A percentile compares a stretch with the other conserved stretches of the same genome.
Conservation (phyloP, 2,888 invertebrate species). For the Lasioglossum morio region DNA sequence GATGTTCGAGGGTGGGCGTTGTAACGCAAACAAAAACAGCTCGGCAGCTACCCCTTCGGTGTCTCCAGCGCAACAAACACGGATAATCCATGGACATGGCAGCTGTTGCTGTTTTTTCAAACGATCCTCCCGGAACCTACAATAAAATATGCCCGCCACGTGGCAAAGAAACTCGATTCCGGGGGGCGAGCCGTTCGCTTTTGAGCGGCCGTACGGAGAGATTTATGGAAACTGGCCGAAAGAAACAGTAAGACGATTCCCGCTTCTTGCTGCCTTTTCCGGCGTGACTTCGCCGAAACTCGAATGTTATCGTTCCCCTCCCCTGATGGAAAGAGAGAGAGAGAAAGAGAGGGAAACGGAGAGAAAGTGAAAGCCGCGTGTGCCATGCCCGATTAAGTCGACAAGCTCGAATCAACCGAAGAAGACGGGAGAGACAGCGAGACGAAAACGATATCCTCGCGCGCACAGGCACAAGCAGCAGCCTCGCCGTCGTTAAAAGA, state of each 20-base stretch:
- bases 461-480: not conserved
- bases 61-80: conserved; percentile 60
- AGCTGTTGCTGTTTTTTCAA: conserved; percentile 64
- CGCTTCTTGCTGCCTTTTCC: conserved; percentile 38
- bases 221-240: conserved; percentile 73
- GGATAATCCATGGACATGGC: conserved; percentile 42
- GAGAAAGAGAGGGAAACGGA: not conserved
- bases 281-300: conserved; percentile 33
- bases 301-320: conserved; percentile 38
- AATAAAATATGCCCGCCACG: conserved; percentile 76
- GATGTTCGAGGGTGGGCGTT: conserved; percentile 33
- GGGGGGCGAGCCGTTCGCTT: conserved; percentile 43
- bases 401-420: not conserved
- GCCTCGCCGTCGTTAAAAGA: not conserved
- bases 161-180: conserved; percentile 76
- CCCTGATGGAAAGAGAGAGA: not conserved
- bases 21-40: conserved; percentile 44
- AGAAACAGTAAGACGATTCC: conserved; percentile 65
- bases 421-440: not conserved
- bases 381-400: conserved; percentile 8
- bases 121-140: conserved; percentile 61
- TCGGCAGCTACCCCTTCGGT: conserved; percentile 49
- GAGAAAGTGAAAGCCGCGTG: not conserved
- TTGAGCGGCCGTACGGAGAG: conserved; percentile 66
- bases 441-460: not conserved